These are phyloP conservation scores for Pseudomyrmex dendroicus DNA, from an alignment of 1,140 invertebrate species.

Conservation along the genomic window DNA sequence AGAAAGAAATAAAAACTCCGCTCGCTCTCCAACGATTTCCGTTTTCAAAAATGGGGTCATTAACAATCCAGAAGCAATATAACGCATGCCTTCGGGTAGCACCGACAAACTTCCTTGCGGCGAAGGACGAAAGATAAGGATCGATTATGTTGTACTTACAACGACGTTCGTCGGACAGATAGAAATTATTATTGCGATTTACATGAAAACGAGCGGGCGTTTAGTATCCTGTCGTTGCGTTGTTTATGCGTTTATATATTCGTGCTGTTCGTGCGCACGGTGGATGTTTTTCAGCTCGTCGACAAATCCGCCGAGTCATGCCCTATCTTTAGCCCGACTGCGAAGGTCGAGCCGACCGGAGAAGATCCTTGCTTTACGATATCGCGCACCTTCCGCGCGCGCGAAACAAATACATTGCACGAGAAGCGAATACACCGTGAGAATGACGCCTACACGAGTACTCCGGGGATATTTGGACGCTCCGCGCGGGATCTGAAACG, in stretches of 20 bases:
- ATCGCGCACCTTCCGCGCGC: conserved; percentile 47
- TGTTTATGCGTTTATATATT: conserved; percentile 34
- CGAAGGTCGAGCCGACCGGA: conserved; percentile 23
- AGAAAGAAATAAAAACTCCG: not conserved
- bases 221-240: conserved; percentile 50
- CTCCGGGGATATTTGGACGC: conserved; percentile 50
- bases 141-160: conserved; percentile 27
- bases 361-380: conserved; percentile 47
- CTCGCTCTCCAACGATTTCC: conserved; percentile 16
- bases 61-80: conserved; percentile 34
- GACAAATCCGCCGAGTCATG: conserved; percentile 50
- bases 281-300: conserved; percentile 32
- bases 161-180: conserved; percentile 16
- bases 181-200: conserved; percentile 49
- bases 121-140: conserved; percentile 26
- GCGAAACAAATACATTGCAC: conserved; percentile 53
- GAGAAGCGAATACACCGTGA: conserved; percentile 37
- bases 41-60: conserved; percentile 62
- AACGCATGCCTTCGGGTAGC: conserved; percentile 45
- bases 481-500: conserved; percentile 68
- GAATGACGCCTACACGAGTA: conserved; percentile 52
- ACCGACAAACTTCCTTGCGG: conserved; percentile 29
- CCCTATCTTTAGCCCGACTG: conserved; percentile 50
- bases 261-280: not conserved
- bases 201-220: conserved; percentile 42